Evolutionary conservation across 2,888 invertebrate species (phyloP).

Genomic region (Chelonus formosanus): DNA sequence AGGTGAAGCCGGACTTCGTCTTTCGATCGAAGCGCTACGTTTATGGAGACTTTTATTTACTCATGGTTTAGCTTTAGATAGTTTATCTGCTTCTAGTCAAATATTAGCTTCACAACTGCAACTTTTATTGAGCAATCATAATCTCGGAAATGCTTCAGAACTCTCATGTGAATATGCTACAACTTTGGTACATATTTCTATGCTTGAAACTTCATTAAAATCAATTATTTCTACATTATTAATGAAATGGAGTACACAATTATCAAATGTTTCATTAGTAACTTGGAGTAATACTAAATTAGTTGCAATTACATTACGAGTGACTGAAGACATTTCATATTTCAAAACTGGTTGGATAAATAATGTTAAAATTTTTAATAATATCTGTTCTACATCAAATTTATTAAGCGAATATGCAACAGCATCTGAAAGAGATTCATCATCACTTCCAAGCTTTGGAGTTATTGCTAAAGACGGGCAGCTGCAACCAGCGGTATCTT

Average conservation of each 20-base stretch:
- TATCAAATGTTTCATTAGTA: conserved; percentile 42
- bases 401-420: conserved; percentile 63
- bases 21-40: conserved; percentile 57
- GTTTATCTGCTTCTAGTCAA: conserved; percentile 50
- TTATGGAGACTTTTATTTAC: conserved; percentile 56
- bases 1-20: conserved; percentile 46
- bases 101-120: conserved; percentile 53
- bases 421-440: conserved; percentile 63
- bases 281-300: conserved; percentile 55
- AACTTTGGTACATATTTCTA: conserved; percentile 52
- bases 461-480: conserved; percentile 65
- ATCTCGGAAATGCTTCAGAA: conserved; percentile 53
- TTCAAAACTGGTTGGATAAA: conserved; percentile 48
- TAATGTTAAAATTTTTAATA: conserved; percentile 46
- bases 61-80: conserved; percentile 51
- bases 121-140: conserved; percentile 52
- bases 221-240: conserved; percentile 49
- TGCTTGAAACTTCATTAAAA: conserved; percentile 45
- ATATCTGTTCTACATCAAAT: conserved; percentile 65
- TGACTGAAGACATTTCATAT: conserved; percentile 42
- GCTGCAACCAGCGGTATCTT: conserved; percentile 65
- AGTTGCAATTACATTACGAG: conserved; percentile 49
- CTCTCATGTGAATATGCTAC: conserved; percentile 58
- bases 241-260: conserved; percentile 58
- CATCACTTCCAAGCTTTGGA: conserved; percentile 65